phyloP scores from a whole-genome alignment of 1,140 invertebrate species.

The Melitaea cinxia region DNA sequence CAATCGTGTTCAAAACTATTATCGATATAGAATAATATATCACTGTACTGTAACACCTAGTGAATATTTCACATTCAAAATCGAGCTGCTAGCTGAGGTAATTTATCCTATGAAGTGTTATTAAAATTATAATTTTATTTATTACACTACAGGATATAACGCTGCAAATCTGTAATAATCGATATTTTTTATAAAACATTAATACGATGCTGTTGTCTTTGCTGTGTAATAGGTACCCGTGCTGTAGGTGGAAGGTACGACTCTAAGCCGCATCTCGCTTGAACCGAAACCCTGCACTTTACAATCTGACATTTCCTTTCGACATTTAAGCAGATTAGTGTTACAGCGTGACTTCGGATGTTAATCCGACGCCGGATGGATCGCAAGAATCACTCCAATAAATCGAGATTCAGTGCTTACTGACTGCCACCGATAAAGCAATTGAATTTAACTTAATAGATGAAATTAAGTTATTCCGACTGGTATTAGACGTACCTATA shows the following conservation, averaged over 20 bases:
- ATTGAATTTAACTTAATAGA: constrained; percentile 23
- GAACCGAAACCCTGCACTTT: constrained; percentile 67
- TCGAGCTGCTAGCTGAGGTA: no score
- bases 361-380: constrained; percentile 76
- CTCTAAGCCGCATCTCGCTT: constrained; percentile 68
- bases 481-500: neutral
- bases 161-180: neutral
- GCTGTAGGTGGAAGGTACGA: constrained; percentile 40
- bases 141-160: no score
- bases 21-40: no score
- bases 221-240: constrained; percentile 28
- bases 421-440: constrained; percentile 49
- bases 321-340: constrained; percentile 80
- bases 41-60: no score
- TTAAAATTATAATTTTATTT: no score
- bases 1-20: neutral
- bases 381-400: constrained; percentile 74
- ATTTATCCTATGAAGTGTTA: no score
- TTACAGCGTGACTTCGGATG: constrained; percentile 72
- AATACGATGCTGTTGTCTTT: neutral
- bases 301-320: constrained; percentile 81
- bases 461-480: constrained; percentile 3
- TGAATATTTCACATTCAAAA: no score
- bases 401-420: constrained; percentile 69
- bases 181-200: neutral